Base-by-base conservation (phyloP, 2,797 vertebrate species). In the Eurystomus glaucurus region DNA sequence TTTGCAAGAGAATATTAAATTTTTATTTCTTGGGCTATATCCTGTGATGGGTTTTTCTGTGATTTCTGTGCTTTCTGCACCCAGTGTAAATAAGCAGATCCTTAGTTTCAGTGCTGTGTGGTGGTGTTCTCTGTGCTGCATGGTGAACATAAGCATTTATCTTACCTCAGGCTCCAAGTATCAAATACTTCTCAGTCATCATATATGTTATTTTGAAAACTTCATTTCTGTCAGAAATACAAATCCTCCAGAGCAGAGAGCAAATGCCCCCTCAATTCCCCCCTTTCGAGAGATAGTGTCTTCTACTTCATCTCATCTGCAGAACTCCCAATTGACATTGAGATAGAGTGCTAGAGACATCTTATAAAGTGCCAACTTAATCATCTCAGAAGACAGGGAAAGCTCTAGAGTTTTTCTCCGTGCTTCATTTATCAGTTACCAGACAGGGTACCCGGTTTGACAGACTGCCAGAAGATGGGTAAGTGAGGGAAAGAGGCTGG, bases 121-220 rank as follows among this genome's bases (percentile, higher is more conserved):
- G 14, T 57, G 3, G 7, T 37, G 28, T 31, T 37, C 18, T 45
- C 46, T 6, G 0, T 33, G 28, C 39, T 84, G 48, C 18, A 0
- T 4, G 33, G 52, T 39, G n/a, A 78, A 15, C 1, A 0, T 20
- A 6, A 54, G 14, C 9, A 26, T 25, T 66, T 29, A 31, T 29
- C 37, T 72, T n/a, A 5, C 29, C 20, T 79, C 4, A 0, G 25
- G 20, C 29, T 80, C 33, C 26, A 60, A 68, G n/a, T 14, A 13
- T 51, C 21, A 52, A n/a, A 45, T 4, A 12, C 10, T 46, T 50
- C 31, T 61, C 26, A 19, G 7, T 33, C 52, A 5, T 50, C 1
- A 0, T 5, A 9, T 2, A 1, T 3, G 3, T 51, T 69, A 3
- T 25, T 65, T 28, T 54, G 25, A 35, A 65, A 91, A 62, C 31